A percentile compares a stretch with the other conserved stretches of the same genome.
Evolutionary conservation across 2,797 vertebrate species (phyloP).

Genomic region (Sebastes reedi): DNA sequence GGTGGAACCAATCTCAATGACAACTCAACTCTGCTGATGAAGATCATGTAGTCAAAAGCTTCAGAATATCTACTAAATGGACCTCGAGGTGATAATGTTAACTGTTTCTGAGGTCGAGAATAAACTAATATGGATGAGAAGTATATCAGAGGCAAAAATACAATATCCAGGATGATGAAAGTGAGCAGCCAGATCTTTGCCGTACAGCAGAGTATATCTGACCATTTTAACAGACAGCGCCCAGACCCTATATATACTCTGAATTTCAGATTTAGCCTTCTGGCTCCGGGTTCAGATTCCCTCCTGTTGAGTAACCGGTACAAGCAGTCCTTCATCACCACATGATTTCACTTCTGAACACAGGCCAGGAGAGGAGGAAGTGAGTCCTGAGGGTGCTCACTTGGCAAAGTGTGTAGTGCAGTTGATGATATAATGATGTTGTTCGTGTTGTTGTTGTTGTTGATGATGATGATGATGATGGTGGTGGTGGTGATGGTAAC

Average conservation of each 20-base stretch:
- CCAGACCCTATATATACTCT: neutral
- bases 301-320: neutral
- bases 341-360: neutral
- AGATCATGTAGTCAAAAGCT: neutral
- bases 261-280: neutral
- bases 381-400: neutral
- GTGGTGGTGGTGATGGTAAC: neutral
- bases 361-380: neutral
- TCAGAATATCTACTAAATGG: neutral
- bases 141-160: neutral
- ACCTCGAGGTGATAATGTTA: neutral
- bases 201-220: neutral
- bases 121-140: neutral
- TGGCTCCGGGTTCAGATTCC: neutral
- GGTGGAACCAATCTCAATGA: too few relatives aligned
- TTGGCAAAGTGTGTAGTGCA: neutral
- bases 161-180: neutral
- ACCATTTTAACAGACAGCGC: neutral
- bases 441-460: neutral
- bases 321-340: neutral
- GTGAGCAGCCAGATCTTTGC: neutral
- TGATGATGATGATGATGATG: too few relatives aligned
- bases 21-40: neutral
- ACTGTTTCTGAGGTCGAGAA: neutral
- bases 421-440: neutral